Conservation (phyloP, 2,888 invertebrate species). For the Nemotelus pantherinus region DNA sequence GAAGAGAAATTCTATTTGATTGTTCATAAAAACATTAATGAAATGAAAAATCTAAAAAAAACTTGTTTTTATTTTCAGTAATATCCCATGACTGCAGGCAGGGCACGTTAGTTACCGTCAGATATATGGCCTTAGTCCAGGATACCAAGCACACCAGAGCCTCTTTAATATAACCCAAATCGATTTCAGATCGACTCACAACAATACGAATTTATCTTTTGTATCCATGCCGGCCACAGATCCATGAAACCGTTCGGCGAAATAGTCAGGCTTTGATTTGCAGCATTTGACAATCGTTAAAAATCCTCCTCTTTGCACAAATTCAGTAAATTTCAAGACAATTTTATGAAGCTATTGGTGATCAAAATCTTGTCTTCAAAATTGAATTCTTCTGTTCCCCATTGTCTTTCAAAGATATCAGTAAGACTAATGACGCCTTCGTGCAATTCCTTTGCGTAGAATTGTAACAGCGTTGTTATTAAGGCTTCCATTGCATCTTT, state of each 20-base stretch:
- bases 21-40: too few relatives aligned
- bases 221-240: conserved; percentile 90
- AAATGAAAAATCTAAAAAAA: conserved; percentile 7
- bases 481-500: conserved; percentile 90
- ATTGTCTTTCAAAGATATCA: conserved; percentile 89
- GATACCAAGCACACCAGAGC: conserved; percentile 87
- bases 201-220: conserved; percentile 90
- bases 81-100: conserved; percentile 80
- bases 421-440: conserved; percentile 87
- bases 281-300: conserved; percentile 89
- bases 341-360: conserved; percentile 85
- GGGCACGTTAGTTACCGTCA: conserved; percentile 91
- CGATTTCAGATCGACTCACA: conserved; percentile 90
- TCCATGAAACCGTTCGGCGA: conserved; percentile 88
- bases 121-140: conserved; percentile 90
- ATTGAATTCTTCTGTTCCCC: conserved; percentile 93
- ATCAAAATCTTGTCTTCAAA: conserved; percentile 82
- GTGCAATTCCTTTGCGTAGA: conserved; percentile 89
- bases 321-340: conserved; percentile 89
- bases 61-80: conserved; percentile 53
- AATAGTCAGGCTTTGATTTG: conserved; percentile 89
- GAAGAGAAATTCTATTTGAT: too few relatives aligned
- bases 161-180: conserved; percentile 91
- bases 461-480: conserved; percentile 90
- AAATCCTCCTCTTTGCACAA: conserved; percentile 80